Evolutionary conservation across 2,797 vertebrate genomes (phyloP).

Genomic region (Pogonophryne albipinna): DNA sequence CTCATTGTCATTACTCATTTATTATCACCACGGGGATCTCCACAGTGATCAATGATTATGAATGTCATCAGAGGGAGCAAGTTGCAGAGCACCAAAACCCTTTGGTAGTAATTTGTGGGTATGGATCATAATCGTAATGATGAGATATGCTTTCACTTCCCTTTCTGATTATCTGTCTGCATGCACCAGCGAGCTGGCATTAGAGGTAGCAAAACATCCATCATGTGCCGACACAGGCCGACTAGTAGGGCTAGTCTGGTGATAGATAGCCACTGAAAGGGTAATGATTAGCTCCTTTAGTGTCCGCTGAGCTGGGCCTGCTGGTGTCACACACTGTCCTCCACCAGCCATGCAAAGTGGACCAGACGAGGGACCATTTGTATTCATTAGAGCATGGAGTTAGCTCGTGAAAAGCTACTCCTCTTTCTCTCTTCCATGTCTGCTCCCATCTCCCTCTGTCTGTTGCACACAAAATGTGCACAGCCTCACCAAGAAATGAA

Average conservation of each 20-base stretch:
- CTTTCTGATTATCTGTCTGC: conserved; percentile 67
- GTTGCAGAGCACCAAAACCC: conserved; percentile 25
- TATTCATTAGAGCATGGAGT: conserved; percentile 66
- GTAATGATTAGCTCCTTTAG: conserved; percentile 68
- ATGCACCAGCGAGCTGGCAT: conserved; percentile 56
- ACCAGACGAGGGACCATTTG: conserved; percentile 67
- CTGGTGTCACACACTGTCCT: conserved; percentile 52
- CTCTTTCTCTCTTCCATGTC: conserved; percentile 36
- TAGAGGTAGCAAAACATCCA: conserved; percentile 69
- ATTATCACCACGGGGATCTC: conserved; percentile 42
- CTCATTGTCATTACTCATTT: conserved; percentile 51
- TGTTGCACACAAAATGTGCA: conserved; percentile 16
- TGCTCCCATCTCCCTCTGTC: conserved; percentile 30
- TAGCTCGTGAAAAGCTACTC: conserved; percentile 44
- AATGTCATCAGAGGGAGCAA: conserved; percentile 55
- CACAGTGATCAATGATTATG: conserved; percentile 64
- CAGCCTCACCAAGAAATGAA: conserved; percentile 41
- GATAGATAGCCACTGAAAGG: conserved; percentile 62
- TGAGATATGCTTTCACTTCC: conserved; percentile 71
- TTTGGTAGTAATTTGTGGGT: conserved; percentile 31
- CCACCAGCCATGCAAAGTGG: conserved; percentile 62
- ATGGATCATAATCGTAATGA: conserved; percentile 75
- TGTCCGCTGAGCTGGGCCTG: conserved; percentile 42
- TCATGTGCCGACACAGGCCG: conserved; percentile 60
- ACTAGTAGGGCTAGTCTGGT: conserved; percentile 54